These are phyloP conservation scores for Xerus rutilus DNA, from an alignment of 2,797 vertebrate species.

Conservation along the genomic window DNA sequence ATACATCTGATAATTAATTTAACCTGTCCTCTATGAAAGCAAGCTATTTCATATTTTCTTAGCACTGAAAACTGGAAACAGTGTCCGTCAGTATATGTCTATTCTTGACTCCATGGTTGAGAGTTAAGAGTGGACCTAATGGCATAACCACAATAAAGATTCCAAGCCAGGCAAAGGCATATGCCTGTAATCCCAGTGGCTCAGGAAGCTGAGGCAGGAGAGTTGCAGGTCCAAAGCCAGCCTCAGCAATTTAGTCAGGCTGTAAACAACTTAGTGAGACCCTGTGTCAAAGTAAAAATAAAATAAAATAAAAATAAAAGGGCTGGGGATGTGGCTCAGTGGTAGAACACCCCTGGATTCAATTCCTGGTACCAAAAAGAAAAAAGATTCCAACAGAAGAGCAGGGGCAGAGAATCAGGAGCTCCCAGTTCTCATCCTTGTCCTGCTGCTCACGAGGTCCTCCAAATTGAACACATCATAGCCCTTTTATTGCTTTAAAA, in stretches of 20 bases:
- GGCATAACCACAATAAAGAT: background rate
- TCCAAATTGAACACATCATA: background rate
- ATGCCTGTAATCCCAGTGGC: too few species aligned
- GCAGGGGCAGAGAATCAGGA: background rate
- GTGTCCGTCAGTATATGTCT: background rate
- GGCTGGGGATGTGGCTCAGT: too few species aligned
- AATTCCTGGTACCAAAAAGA: too few species aligned
- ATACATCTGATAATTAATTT: background rate
- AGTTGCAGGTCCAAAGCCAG: too few species aligned
- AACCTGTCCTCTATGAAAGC: background rate
- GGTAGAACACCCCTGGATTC: too few species aligned
- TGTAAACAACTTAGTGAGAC: too few species aligned
- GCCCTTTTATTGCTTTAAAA: too few species aligned
- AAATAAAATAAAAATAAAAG: too few species aligned
- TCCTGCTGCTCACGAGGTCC: background rate
- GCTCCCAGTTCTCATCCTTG: background rate
- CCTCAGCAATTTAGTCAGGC: too few species aligned
- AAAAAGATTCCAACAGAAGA: background rate
- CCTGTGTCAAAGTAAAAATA: too few species aligned
- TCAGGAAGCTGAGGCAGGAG: too few species aligned
- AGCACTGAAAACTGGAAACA: background rate
- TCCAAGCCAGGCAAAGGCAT: too few species aligned
- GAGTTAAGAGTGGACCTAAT: background rate
- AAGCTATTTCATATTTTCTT: slow-evolving; percentile 21
- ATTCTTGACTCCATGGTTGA: background rate